A percentile compares a stretch with the other conserved stretches of the same genome.
These are phyloP conservation scores for Cyprinodon diabolis DNA, from an alignment of 2,797 vertebrate genomes.

Conservation along the genomic window DNA sequence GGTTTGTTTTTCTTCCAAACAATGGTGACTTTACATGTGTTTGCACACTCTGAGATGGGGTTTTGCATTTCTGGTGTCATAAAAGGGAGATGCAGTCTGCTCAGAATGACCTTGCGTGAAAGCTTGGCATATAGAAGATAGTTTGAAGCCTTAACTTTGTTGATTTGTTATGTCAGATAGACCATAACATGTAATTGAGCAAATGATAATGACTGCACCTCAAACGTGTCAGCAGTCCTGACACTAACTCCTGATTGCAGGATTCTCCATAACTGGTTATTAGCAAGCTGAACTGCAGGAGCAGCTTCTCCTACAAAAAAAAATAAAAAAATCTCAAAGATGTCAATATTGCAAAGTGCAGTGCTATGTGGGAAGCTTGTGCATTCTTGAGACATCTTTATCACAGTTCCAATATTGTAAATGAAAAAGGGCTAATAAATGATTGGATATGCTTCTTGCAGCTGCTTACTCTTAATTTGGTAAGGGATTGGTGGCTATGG, in stretches of 20 bases:
- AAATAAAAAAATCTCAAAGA: constrained; percentile 6
- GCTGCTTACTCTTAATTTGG: constrained; percentile 35
- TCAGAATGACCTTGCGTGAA: constrained; percentile 55
- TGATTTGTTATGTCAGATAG: constrained; percentile 62
- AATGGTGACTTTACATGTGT: constrained; percentile 54
- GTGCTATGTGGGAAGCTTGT: constrained; percentile 25
- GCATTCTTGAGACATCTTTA: constrained; percentile 34
- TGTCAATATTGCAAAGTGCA: constrained; percentile 22
- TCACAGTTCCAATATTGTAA: constrained; percentile 24
- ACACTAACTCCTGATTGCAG: constrained; percentile 8
- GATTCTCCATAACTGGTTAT: constrained; percentile 15
- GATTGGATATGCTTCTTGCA: constrained; percentile 29
- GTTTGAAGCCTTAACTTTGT: constrained; percentile 33
- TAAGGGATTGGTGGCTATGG: constrained; percentile 52
- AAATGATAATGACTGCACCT: constrained; percentile 27
- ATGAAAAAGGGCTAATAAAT: constrained; percentile 38
- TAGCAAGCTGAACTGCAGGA: not conserved
- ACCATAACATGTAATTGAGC: not conserved
- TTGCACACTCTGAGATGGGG: constrained; percentile 30
- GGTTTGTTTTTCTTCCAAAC: constrained; percentile 67
- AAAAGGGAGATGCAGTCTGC: constrained; percentile 58
- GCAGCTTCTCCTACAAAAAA: constrained; percentile 11
- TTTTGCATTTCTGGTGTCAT: constrained; percentile 40
- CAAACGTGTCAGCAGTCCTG: constrained; percentile 31
- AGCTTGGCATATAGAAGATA: constrained; percentile 35